phyloP scores from a whole-genome alignment of 1,140 invertebrate species.

The Drosophila triauraria region DNA sequence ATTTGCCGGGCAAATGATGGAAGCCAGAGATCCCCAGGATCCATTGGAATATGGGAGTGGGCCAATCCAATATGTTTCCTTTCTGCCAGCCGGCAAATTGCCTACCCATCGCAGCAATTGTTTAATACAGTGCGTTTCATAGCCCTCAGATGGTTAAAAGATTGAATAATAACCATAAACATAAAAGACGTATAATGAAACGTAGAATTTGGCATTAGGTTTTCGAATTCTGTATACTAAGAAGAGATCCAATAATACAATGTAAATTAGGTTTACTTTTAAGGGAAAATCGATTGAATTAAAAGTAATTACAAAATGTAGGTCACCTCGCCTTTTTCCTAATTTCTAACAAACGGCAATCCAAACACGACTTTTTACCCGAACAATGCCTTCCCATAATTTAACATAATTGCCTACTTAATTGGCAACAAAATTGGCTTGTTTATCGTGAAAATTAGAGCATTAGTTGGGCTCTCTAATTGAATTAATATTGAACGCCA shows the following conservation, averaged over 20 bases:
- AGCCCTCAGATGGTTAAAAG: conserved; percentile 26
- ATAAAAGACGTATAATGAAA: conserved; percentile 20
- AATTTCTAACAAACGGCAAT: no score
- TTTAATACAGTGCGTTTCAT: conserved; percentile 47
- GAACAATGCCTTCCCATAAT: not conserved
- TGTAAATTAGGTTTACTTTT: no score
- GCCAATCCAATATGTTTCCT: conserved; percentile 29
- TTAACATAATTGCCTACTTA: conserved; percentile 12
- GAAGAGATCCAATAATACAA: no score
- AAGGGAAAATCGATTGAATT: not conserved
- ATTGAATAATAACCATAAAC: conserved; percentile 40
- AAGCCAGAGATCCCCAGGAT: conserved; percentile 25
- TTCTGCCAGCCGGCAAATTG: conserved; percentile 18
- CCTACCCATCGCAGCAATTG: conserved; percentile 32
- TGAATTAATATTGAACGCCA: conserved; percentile 23
- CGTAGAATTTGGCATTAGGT: conserved; percentile 3
- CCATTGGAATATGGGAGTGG: not conserved
- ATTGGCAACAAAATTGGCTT: conserved; percentile 13
- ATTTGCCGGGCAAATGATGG: conserved; percentile 43
- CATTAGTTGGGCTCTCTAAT: conserved; percentile 23
- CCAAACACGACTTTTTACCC: not conserved
- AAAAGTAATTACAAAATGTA: not conserved
- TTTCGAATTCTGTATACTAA: not conserved
- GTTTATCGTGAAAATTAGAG: conserved; percentile 42
- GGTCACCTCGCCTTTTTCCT: not conserved